These are phyloP conservation scores for Xenentodon cancila DNA, from an alignment of 2,797 vertebrate species.

Conservation along the genomic window DNA sequence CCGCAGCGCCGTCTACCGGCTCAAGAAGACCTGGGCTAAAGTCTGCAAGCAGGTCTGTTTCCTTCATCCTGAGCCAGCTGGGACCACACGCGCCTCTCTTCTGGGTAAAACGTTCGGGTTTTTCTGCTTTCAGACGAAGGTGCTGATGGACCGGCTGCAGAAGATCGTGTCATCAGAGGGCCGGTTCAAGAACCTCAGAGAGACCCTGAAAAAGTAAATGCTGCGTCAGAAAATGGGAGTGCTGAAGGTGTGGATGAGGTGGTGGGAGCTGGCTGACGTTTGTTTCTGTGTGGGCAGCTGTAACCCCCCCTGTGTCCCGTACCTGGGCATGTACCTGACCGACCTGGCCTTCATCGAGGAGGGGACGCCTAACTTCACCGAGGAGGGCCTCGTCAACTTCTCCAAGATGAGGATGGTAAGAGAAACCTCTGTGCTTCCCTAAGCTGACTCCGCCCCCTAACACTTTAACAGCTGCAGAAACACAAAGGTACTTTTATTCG, in stretches of 20 bases:
- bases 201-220: conserved; percentile 96
- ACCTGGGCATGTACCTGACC: conserved; percentile 98
- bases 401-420: conserved; percentile 99
- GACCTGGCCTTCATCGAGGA: conserved; percentile 98
- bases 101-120: too few species aligned
- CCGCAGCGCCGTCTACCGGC: conserved; percentile 95
- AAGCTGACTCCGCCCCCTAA: too few species aligned
- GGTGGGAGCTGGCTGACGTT: background rate
- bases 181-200: conserved; percentile 97
- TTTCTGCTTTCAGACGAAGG: conserved; percentile 85
- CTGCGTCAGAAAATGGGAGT: background rate
- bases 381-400: conserved; percentile 97
- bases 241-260: background rate
- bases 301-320: conserved; percentile 96
- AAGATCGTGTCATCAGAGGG: conserved; percentile 97
- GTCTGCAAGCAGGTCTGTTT: conserved; percentile 92
- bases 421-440: too few species aligned
- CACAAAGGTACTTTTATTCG: too few species aligned
- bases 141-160: conserved; percentile 95
- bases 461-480: too few species aligned
- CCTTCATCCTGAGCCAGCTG: background rate
- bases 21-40: conserved; percentile 99
- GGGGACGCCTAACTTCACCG: conserved; percentile 96
- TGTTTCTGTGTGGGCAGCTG: conserved; percentile 80
- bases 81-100: too few species aligned